phyloP scores from a whole-genome alignment of 2,113 vertebrate species.

The Etheostoma spectabile region DNA sequence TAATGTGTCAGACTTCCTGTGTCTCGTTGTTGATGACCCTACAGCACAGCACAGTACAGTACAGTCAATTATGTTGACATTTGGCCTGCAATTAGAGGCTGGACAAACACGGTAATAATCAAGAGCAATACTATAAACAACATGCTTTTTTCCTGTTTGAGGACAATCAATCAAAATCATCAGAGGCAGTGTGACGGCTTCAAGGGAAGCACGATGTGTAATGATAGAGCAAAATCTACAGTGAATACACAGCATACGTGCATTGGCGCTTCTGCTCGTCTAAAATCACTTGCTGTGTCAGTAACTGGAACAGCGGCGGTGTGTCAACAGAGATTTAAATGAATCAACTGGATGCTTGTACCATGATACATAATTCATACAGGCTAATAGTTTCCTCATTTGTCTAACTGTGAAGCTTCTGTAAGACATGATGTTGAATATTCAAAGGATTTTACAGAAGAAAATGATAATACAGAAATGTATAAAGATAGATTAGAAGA shows the following conservation, averaged over 20 bases:
- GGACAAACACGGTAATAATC: slow-evolving; percentile 66
- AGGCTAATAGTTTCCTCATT: background rate
- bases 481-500: too few relatives aligned
- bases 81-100: slow-evolving; percentile 39
- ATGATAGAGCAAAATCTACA: background rate
- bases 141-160: slow-evolving; percentile 55
- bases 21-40: slow-evolving; percentile 29
- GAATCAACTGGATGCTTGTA: background rate
- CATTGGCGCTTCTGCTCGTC: background rate
- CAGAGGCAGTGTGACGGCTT: slow-evolving; percentile 19
- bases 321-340: background rate
- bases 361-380: background rate
- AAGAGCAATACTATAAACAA: slow-evolving; percentile 51
- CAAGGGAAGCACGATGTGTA: slow-evolving; percentile 23
- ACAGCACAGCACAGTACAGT: background rate
- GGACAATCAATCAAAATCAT: slow-evolving; percentile 40
- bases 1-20: slow-evolving; percentile 20
- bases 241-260: background rate
- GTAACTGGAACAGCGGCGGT: background rate
- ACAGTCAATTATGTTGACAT: slow-evolving; percentile 32
- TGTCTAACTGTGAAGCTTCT: background rate
- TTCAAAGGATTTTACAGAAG: background rate
- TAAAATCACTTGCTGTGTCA: background rate
- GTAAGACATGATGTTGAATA: background rate
- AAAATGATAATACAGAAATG: background rate